Base-by-base conservation (phyloP, 2,888 invertebrate species). In the Sabatieria punctata region DNA sequence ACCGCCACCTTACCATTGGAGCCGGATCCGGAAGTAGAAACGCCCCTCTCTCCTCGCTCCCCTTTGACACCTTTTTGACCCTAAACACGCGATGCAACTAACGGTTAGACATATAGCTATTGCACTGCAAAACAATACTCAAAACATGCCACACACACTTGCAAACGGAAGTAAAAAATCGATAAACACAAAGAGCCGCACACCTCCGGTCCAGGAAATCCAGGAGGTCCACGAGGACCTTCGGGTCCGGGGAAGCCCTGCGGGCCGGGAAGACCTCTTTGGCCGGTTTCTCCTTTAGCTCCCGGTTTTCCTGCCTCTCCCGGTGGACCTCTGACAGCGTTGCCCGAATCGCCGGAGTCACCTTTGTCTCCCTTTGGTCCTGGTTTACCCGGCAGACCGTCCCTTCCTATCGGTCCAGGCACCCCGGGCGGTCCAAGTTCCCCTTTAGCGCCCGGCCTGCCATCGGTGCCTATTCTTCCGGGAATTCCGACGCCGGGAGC, bases 1-100 rank as follows among this genome's bases (percentile, higher is more conserved):
- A 35, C 21, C 11, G 46, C 47, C n/a, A 6, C n/a, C 13, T 27
- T 21, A 18, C n/a, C n/a, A 15, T 24, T 42, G 4, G 27, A 15
- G 4, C 25, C 25, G 27, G 27, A 18, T 15, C 21, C 23, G 21
- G 27, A n/a, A 27, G 15, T 27, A 27, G 25, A 18, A 4, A 25
- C n/a, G 13, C 24, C 27, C 21, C 27, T 43, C 4, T 15, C 11
- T 13, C 43, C 43, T 4, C 43, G 35, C 19, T 43, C 43, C 4
- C 43, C 43, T 36, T 43, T 43, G 4, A 35, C 43, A 13, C 43
- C 43, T 24, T 43, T 33, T 6, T 33, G 35, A n/a, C 43, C 43
- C 30, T 27, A 13, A 4, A 11, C 25, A 30, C 8, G 8, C n/a
- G n/a, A n/a, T n/a, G n/a, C n/a, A n/a, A 30, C 15, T 30, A 8